Evolutionary conservation across 2,888 invertebrate genomes (phyloP).

Genomic region (Cerastis rubricosa): DNA sequence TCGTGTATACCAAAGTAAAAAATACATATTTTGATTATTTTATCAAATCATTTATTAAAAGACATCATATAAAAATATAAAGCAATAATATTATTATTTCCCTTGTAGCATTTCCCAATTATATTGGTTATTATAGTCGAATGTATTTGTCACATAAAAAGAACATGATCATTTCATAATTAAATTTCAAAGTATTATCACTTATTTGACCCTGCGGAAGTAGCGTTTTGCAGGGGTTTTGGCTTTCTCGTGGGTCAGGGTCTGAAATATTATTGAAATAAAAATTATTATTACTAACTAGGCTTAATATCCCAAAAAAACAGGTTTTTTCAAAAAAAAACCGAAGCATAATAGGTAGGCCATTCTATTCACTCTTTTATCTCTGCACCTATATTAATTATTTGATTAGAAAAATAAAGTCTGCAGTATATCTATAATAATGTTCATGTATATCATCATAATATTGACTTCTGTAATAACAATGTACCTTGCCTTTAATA

Average conservation of each 20-base stretch:
- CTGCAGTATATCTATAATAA: neutral
- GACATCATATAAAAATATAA: slow-evolving; percentile 65
- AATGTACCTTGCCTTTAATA: too few relatives aligned
- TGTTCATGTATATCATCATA: neutral
- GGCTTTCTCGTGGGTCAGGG: slow-evolving; percentile 89
- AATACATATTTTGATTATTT: neutral
- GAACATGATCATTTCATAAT: slow-evolving; percentile 16
- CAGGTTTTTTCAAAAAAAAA: too few relatives aligned
- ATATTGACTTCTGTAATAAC: neutral
- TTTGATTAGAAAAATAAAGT: neutral
- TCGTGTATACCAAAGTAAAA: slow-evolving; percentile 2
- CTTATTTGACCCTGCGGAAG: slow-evolving; percentile 86
- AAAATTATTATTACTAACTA: slow-evolving; percentile 17
- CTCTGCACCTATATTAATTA: neutral
- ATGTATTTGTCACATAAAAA: slow-evolving; percentile 9
- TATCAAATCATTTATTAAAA: slow-evolving; percentile 46
- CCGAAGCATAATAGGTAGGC: too few relatives aligned
- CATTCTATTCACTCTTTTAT: neutral
- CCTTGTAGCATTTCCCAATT: slow-evolving; percentile 43
- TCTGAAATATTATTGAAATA: slow-evolving; percentile 84
- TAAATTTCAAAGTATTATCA: slow-evolving; percentile 2
- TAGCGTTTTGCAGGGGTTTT: slow-evolving; percentile 89
- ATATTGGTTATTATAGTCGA: slow-evolving; percentile 18
- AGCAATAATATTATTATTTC: slow-evolving; percentile 60
- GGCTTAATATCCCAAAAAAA: neutral